Evolutionary conservation across 2,888 invertebrate genomes (phyloP).

Genomic region (Hyposoter dolosus): DNA sequence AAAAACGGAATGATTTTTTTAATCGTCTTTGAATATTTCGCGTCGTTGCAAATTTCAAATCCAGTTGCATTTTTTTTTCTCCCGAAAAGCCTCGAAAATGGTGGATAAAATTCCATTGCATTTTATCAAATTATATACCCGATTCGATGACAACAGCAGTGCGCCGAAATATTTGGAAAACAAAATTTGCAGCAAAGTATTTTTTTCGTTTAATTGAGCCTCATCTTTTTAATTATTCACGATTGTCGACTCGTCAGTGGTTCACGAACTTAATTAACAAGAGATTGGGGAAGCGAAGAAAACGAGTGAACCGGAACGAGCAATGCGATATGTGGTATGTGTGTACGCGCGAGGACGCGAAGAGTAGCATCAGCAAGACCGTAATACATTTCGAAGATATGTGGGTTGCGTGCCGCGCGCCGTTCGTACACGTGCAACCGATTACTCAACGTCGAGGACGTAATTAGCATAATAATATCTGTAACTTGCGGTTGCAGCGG

Average conservation of each 20-base stretch:
- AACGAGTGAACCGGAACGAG: slow-evolving; percentile 15
- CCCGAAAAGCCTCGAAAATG: no score
- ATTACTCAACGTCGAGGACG: slow-evolving; percentile 79
- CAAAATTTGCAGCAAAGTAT: not conserved
- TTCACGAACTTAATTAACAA: slow-evolving; percentile 64
- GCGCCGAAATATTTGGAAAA: not conserved
- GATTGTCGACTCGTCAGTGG: slow-evolving; percentile 29
- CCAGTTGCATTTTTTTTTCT: no score
- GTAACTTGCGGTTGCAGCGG: slow-evolving; percentile 77
- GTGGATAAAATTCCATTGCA: no score
- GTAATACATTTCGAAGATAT: slow-evolving; percentile 70
- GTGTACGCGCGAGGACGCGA: slow-evolving; percentile 29
- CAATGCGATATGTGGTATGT: slow-evolving; percentile 24
- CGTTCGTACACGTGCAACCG: slow-evolving; percentile 75
- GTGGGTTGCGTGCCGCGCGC: slow-evolving; percentile 74
- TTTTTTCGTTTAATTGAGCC: slow-evolving; percentile 38
- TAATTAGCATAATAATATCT: slow-evolving; percentile 81
- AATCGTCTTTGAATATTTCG: no score
- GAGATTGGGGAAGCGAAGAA: slow-evolving; percentile 19
- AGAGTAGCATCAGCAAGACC: slow-evolving; percentile 55
- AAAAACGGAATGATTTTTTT: not conserved
- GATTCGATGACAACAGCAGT: not conserved
- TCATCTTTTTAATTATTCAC: slow-evolving; percentile 37
- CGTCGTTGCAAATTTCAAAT: no score
- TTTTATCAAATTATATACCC: no score